phyloP scores from a whole-genome alignment of 2,888 invertebrate species.

The Apodemia duryi region DNA sequence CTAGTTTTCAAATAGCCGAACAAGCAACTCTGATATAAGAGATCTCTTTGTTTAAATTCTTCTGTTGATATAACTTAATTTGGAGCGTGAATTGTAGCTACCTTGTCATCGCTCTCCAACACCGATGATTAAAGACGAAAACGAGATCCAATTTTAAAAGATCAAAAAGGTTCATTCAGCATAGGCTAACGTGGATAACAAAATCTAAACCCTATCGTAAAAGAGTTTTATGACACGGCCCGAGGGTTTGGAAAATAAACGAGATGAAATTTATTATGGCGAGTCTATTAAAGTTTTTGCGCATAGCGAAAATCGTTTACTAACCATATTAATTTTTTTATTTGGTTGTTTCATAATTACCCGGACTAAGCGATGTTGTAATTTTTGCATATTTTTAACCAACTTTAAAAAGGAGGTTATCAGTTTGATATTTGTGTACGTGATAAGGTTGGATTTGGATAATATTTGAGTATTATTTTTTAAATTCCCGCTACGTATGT shows the following conservation, averaged over 20 bases:
- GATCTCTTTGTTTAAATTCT: background rate
- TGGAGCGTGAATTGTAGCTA: background rate
- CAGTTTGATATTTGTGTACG: too few relatives aligned
- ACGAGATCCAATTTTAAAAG: background rate
- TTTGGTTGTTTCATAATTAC: background rate
- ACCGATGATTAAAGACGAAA: background rate
- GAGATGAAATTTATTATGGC: slow-evolving; percentile 8
- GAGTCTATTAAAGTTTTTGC: slow-evolving; percentile 19
- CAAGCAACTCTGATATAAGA: background rate
- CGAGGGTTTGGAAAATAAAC: slow-evolving; percentile 2
- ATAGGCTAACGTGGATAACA: slow-evolving; percentile 4
- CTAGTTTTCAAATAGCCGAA: background rate
- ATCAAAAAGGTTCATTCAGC: slow-evolving; percentile 2
- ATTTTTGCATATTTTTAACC: too few relatives aligned
- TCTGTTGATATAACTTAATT: background rate
- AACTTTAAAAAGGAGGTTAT: too few relatives aligned
- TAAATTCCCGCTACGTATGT: too few relatives aligned
- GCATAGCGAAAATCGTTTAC: slow-evolving; percentile 7
- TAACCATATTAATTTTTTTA: slow-evolving; percentile 3
- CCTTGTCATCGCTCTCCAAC: background rate
- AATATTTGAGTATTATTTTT: too few relatives aligned
- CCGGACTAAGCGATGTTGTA: background rate
- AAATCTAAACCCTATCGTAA: slow-evolving; percentile 9
- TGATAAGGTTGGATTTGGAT: too few relatives aligned
- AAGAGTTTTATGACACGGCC: slow-evolving; percentile 5